A percentile compares a stretch with the other conserved stretches of the same genome.
Conservation (phyloP, 2,888 invertebrate species). For the Acrobasis repandana region DNA sequence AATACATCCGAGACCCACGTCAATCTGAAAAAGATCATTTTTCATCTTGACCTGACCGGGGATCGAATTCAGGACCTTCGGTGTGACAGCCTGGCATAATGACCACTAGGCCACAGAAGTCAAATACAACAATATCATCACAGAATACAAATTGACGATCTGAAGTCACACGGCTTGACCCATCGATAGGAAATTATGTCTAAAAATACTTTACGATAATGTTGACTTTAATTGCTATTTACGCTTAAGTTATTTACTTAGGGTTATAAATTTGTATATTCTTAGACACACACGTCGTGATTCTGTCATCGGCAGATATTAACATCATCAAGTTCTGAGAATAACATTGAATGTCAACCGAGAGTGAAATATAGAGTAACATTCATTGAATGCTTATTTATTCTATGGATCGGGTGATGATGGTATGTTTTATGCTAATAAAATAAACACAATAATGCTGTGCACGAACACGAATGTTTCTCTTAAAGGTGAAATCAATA, state of each 20-base stretch:
- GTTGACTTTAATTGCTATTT: not conserved
- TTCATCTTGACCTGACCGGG: too few relatives aligned
- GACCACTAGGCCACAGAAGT: too few relatives aligned
- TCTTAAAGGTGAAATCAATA: not conserved
- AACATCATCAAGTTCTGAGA: constrained; percentile 8
- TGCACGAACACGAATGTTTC: not conserved
- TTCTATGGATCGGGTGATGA: not conserved
- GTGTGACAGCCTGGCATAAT: too few relatives aligned
- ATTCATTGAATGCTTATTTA: not conserved
- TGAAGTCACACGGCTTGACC: not conserved
- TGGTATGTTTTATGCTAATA: not conserved
- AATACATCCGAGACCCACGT: too few relatives aligned
- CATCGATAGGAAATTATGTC: not conserved
- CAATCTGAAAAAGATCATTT: too few relatives aligned
- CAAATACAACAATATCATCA: not conserved
- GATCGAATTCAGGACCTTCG: too few relatives aligned
- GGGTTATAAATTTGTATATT: not conserved
- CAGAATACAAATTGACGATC: not conserved
- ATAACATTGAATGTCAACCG: not conserved
- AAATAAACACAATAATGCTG: too few relatives aligned
- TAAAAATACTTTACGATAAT: not conserved
- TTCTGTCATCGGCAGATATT: constrained; percentile 6
- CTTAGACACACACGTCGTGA: not conserved
- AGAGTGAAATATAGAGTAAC: constrained; percentile 1
- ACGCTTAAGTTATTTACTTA: too few relatives aligned